Base-by-base conservation (phyloP, 2,888 invertebrate species). In the Netelia virgata region DNA sequence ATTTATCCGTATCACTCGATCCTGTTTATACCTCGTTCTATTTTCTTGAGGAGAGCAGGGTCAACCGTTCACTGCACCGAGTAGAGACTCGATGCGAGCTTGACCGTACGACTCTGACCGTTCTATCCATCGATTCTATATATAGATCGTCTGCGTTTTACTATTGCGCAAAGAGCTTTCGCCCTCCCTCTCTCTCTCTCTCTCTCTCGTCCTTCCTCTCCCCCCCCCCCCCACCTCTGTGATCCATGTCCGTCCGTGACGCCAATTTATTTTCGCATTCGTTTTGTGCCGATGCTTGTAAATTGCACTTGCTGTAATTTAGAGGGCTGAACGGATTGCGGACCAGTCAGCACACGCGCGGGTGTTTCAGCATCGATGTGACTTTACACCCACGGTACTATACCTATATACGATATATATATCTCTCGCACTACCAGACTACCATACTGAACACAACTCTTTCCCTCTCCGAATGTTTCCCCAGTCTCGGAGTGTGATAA, bases 231-330 rank as follows among this genome's bases (percentile, higher is more conserved):
- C 36, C 28, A 20, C 43, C 85, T 74, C 86, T 80, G 86, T 87
- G 87, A 89, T 87, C 87, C 87, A 84, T 85, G 86, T 82, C 86
- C 86, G 86, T 83, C 81, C 86, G 88, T 89, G 90, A 89, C 89
- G 89, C 86, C 92, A 92, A 92, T 92, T 91, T 91, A 92, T 91
- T 92, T 91, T 90, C 88, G 86, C 88, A 87, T 91, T 91, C 89
- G 90, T 90, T 91, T 90, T 88, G 86, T 88, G 88, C 87, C 89
- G 89, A 87, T 88, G 88, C 87, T 87, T 86, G 80, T 88, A 90
- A 92, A 92, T 92, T 91, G 90, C 88, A 89, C 90, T 90, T 88
- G 91, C 83, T 86, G 89, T 90, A 90, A 92, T 92, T 92, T 90
- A 88, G 87, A 82, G 88, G 77, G 61, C 61, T 64, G 78, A 84